phyloP scores from a whole-genome alignment of 2,888 invertebrate genomes.

The Epistrophella euchroma region DNA sequence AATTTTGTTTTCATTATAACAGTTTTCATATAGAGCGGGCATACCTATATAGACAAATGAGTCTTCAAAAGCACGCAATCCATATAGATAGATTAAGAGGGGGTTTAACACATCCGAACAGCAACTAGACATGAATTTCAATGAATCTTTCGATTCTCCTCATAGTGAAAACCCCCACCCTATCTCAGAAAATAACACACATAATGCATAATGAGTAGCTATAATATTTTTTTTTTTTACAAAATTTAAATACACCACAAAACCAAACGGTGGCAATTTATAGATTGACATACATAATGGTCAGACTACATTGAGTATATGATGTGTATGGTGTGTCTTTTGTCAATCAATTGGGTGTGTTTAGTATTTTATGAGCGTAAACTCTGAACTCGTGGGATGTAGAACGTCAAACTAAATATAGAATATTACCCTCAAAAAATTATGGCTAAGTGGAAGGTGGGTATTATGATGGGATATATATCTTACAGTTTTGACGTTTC shows the following conservation, averaged over 20 bases:
- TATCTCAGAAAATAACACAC: constrained; percentile 13
- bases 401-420: constrained; percentile 46
- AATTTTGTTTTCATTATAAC: constrained; percentile 53
- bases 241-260: constrained; percentile 3
- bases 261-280: constrained; percentile 46
- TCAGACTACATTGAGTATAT: neutral
- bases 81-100: constrained; percentile 6
- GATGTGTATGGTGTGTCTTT: constrained; percentile 35
- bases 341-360: constrained; percentile 68
- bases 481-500: constrained; percentile 32
- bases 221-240: constrained; percentile 24
- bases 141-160: constrained; percentile 39
- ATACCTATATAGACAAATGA: constrained; percentile 27
- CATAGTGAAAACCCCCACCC: neutral
- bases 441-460: constrained; percentile 14
- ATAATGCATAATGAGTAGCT: constrained; percentile 7
- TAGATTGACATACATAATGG: constrained; percentile 57
- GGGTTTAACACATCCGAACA: constrained; percentile 27
- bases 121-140: constrained; percentile 62
- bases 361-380: constrained; percentile 53
- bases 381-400: constrained; percentile 58
- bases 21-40: constrained; percentile 52
- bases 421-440: constrained; percentile 8
- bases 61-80: constrained; percentile 41
- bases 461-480: constrained; percentile 15